Conservation (phyloP, 2,113 vertebrate species). For the Proterorhinus semilunaris region DNA sequence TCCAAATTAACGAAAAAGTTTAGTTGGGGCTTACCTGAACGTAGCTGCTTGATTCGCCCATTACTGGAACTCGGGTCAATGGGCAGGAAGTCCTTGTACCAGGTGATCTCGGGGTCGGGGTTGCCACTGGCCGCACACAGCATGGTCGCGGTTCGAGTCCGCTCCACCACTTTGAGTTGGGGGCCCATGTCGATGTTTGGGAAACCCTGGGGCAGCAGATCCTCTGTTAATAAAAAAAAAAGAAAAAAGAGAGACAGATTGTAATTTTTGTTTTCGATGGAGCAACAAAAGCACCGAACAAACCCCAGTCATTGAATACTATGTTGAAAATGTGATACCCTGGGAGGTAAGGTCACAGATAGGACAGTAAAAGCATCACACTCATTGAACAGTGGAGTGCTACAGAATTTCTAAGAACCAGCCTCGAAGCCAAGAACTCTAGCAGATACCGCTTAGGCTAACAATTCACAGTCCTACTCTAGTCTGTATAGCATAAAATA, state of each 20-base stretch:
- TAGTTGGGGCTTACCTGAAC: slow-evolving; percentile 84
- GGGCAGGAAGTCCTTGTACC: slow-evolving; percentile 98
- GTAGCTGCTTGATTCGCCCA: slow-evolving; percentile 93
- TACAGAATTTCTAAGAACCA: no score
- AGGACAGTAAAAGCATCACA: no score
- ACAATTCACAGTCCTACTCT: neutral
- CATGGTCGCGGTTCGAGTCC: slow-evolving; percentile 95
- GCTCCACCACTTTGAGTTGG: slow-evolving; percentile 96
- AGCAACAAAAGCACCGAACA: no score
- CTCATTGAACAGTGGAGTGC: no score
- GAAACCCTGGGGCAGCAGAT: slow-evolving; percentile 92
- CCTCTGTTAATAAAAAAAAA: slow-evolving; percentile 80
- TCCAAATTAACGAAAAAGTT: neutral
- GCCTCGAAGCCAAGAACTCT: no score
- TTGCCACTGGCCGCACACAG: slow-evolving; percentile 96
- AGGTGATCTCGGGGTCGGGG: slow-evolving; percentile 97
- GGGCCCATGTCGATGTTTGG: slow-evolving; percentile 99
- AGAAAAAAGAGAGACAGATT: accelerated
- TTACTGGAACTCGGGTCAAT: slow-evolving; percentile 92
- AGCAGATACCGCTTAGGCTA: neutral
- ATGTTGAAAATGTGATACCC: no score
- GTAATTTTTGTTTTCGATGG: no score
- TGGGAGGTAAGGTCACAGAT: no score
- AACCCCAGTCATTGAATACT: no score
- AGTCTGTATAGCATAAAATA: neutral